Conservation (phyloP, 2,888 invertebrate genomes). For the Thecocarcelia acutangulata region DNA sequence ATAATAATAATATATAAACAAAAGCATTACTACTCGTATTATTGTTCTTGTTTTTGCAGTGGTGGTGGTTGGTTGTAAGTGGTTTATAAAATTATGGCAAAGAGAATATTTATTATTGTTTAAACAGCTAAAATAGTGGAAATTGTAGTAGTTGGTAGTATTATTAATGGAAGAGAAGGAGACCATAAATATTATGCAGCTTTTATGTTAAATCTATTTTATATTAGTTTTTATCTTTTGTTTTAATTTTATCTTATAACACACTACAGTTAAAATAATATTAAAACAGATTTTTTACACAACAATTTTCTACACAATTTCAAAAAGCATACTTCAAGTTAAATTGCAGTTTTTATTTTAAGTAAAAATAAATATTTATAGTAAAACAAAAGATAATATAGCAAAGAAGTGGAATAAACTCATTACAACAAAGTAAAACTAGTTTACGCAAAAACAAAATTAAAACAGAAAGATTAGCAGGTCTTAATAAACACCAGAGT, state of each 20-base stretch:
- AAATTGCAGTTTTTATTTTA: slow-evolving; percentile 8
- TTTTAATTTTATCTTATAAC: slow-evolving; percentile 37
- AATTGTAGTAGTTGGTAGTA: slow-evolving; percentile 17
- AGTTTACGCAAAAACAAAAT: neutral
- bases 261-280: slow-evolving; percentile 24
- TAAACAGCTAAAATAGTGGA: slow-evolving; percentile 43
- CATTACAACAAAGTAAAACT: neutral
- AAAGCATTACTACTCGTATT: slow-evolving; percentile 10
- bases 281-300: slow-evolving; percentile 13
- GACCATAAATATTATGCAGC: slow-evolving; percentile 8
- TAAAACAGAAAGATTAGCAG: too few relatives aligned
- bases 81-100: slow-evolving; percentile 35
- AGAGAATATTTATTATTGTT: slow-evolving; percentile 44
- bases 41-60: neutral
- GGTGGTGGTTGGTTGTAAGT: slow-evolving; percentile 7
- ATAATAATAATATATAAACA: slow-evolving; percentile 15
- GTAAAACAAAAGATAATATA: neutral
- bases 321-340: slow-evolving; percentile 48
- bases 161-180: neutral
- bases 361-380: slow-evolving; percentile 1
- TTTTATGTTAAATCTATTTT: slow-evolving; percentile 43
- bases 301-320: slow-evolving; percentile 48
- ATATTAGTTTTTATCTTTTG: slow-evolving; percentile 25
- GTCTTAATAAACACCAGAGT: too few relatives aligned
- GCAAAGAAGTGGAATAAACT: neutral